Evolutionary conservation across 2,797 vertebrate genomes (phyloP), one percentile per base, ranked within the genome.

Genomic region (Tokudaia tokunoshimensis): DNA sequence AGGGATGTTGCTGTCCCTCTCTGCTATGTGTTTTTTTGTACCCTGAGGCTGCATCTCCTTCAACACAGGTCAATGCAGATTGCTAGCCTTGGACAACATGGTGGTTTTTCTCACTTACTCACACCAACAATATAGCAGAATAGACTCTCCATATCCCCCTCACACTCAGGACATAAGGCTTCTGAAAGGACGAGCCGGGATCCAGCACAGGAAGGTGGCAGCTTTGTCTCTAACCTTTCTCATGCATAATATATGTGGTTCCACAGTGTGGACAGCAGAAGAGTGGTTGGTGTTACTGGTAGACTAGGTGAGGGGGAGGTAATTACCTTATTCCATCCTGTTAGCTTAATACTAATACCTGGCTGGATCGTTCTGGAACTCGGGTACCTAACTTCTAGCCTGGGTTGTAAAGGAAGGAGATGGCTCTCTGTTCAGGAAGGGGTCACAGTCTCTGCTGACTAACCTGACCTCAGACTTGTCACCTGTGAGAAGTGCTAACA

Each of bases 1-100:
- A 0, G 0, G 0, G 34, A 29, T 9, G 6, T 59, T 31, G 12
- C 57, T 80, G 34, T 52, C 67, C 50, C 4, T 5, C 7, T 67
- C 12, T 2, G 14, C 0, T 1, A 2, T 0, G 0, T 37, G 34
- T 2, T 11, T 63, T 41, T 55, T 13, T 44, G 55, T 1, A 4
- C 17, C 8, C 6, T 9, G 31, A 5, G n/a, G 20, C 75, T 41
- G 24, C 17, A 4, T 20, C 24, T 20, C n/a, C 11, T 0, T 0
- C 22, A 0, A 24, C 31, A 47, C 1, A 50, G 70, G 61, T 37
- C 44, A n/a, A 12, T 75, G 50, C 19, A 86, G 26, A 44, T 34
- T 3, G 3, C 47, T 6, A 2, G 24, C 59, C 0, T 1, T 9
- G 72, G n/a, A 63, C 37, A n/a, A 14, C 41, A 37, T 15, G 1